Base-by-base conservation (phyloP, 2,888 invertebrate genomes). In the Physocephala rufipes region DNA sequence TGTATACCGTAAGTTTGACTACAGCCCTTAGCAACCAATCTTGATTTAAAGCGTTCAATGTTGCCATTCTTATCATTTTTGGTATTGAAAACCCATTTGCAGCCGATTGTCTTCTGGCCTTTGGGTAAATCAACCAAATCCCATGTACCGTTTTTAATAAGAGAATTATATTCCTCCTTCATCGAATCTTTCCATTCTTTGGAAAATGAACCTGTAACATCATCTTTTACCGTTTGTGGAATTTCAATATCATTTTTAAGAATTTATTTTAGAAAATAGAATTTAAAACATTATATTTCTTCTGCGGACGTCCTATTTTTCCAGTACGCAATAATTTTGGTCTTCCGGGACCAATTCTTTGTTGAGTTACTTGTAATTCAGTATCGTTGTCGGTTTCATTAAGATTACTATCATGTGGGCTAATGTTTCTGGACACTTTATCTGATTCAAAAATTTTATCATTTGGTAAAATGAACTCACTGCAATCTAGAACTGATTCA, bases 51-150 rank as follows among this genome's bases (percentile, higher is more conserved):
- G 9, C 69, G 51, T 24, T 69, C 67, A n/a, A 74, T 65, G 7
- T 47, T 67, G 12, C 73, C 74, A 36, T 72, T 12, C n/a, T 63
- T 36, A 51, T 75, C 66, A 13, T 70, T 28, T 65, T 76, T 76
- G 12, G 67, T 12, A 15, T 49, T 64, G 30, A 64, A 75, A 1
- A 76, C 75, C 75, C 75, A 77, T 19, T 73, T 75, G 30, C 68
- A 75, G 5, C 72, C 71, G 51, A 76, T 74, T 0, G 69, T 67
- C 7, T 71, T 62, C 49, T 69, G 47, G 13, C 72, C 70, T 13
- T 45, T 15, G 3, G 74, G 71, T 12, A 71, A 69, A 36, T 74
- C 72, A 36, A 36, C 36, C 4, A 74, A 58, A 16, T 66, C 55
- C 74, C 73, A 75, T 3, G 72, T 66, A 9, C 63, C 58, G 26